Conservation (phyloP, 2,113 vertebrate species). For the Crypturellus undulatus region DNA sequence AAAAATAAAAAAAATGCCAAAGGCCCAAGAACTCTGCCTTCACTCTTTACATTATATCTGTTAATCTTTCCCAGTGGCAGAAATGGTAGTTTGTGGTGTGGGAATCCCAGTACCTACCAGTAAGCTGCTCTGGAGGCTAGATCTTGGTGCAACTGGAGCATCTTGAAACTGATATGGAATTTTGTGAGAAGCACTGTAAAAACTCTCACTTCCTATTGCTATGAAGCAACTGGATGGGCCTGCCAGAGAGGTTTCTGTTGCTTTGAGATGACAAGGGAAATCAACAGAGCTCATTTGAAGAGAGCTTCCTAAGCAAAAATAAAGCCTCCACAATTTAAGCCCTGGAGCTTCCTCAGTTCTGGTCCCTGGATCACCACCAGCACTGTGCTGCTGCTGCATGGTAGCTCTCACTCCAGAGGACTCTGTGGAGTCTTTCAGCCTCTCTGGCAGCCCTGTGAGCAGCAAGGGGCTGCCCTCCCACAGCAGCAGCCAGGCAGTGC, state of each 20-base stretch:
- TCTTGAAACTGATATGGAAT: not conserved
- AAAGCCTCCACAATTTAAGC: not conserved
- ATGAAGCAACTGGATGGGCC: not conserved
- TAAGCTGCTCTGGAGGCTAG: not conserved
- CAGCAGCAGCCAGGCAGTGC: not conserved
- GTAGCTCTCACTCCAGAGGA: not conserved
- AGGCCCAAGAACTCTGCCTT: not conserved
- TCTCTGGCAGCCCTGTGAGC: not conserved
- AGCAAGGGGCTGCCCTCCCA: not conserved
- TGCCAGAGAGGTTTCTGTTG: not conserved
- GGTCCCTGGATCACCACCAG: not conserved
- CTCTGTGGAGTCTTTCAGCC: not conserved
- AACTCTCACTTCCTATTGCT: not conserved
- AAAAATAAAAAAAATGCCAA: not conserved
- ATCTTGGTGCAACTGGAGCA: too few relatives aligned
- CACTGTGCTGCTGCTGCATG: not conserved
- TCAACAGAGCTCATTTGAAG: not conserved
- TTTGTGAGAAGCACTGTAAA: not conserved
- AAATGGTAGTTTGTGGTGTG: not conserved
- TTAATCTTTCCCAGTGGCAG: not conserved
- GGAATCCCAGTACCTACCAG: not conserved
- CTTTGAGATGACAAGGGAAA: not conserved
- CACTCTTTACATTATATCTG: not conserved
- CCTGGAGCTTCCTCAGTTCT: not conserved
- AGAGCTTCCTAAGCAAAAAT: not conserved